Percentiles rank a stretch among this genome's conserved stretches.
phyloP scores from a whole-genome alignment of 1,140 invertebrate genomes.

The Mizuhopecten yessoensis region DNA sequence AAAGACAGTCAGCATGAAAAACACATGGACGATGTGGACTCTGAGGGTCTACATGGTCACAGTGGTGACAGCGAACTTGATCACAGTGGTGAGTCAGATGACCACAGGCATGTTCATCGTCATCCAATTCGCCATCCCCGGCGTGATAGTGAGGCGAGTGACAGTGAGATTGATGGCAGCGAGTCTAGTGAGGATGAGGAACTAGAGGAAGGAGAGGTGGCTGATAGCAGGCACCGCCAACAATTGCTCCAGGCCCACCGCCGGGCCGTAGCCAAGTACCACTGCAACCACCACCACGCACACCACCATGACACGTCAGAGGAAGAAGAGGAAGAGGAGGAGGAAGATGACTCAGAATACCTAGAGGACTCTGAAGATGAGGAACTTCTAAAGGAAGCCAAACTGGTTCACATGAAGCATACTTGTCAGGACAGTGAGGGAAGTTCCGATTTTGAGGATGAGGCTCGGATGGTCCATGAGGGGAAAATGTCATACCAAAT shows the following conservation, averaged over 20 bases:
- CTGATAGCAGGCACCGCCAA: conserved; percentile 50
- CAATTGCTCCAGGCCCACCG: conserved; percentile 59
- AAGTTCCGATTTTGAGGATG: conserved; percentile 75
- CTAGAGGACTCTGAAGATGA: conserved; percentile 76
- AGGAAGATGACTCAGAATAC: conserved; percentile 76
- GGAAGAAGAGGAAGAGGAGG: conserved; percentile 77
- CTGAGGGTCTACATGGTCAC: conserved; percentile 64
- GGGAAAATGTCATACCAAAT: conserved; percentile 64
- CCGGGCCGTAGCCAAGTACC: conserved; percentile 47
- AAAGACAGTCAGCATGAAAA: conserved; percentile 64
- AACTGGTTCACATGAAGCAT: conserved; percentile 70
- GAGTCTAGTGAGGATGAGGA: conserved; percentile 71
- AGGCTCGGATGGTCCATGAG: conserved; percentile 62
- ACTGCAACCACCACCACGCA: conserved; percentile 49
- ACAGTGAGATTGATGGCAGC: conserved; percentile 64
- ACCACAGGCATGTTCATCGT: conserved; percentile 61
- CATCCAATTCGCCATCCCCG: conserved; percentile 50
- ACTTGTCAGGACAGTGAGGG: conserved; percentile 75
- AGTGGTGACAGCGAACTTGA: conserved; percentile 79
- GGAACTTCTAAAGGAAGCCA: conserved; percentile 73
- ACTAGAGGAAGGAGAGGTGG: conserved; percentile 69
- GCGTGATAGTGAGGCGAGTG: conserved; percentile 63
- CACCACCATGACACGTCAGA: conserved; percentile 58
- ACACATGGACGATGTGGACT: conserved; percentile 71
- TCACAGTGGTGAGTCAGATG: conserved; percentile 82